Conservation (phyloP, 2,888 invertebrate species). For the Aproaerema taeniolella region DNA sequence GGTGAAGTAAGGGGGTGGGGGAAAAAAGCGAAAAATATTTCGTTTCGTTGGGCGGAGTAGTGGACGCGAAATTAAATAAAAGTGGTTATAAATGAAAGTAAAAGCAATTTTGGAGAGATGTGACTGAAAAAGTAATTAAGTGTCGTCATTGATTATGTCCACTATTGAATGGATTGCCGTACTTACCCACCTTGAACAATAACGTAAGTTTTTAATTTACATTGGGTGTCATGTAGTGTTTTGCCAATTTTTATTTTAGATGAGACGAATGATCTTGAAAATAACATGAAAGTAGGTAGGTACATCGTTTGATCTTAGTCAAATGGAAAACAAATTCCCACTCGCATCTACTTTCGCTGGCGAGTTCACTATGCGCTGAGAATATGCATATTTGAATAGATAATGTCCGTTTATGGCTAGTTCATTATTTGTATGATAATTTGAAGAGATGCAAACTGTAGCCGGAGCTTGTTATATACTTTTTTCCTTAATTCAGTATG, state of each 20-base stretch:
- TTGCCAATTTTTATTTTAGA: too few relatives aligned
- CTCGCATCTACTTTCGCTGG: conserved; percentile 10
- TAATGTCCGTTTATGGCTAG: conserved; percentile 27
- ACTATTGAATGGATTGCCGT: too few relatives aligned
- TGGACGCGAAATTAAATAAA: neutral
- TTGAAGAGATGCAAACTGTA: neutral
- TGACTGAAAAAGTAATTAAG: conserved; percentile 2
- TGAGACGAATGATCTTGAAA: too few relatives aligned
- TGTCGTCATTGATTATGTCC: too few relatives aligned
- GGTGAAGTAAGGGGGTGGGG: neutral
- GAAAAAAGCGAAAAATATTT: conserved; percentile 9
- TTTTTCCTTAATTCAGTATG: too few relatives aligned
- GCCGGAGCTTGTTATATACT: too few relatives aligned
- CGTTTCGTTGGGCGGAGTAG: neutral
- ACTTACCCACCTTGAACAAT: too few relatives aligned
- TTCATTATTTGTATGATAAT: conserved; percentile 20
- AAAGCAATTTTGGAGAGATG: conserved; percentile 3
- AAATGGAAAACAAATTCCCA: too few relatives aligned
- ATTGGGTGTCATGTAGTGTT: too few relatives aligned
- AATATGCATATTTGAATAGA: conserved; percentile 26
- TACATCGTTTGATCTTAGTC: too few relatives aligned
- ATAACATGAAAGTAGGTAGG: too few relatives aligned
- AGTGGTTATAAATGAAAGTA: conserved; percentile 9
- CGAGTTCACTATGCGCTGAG: conserved; percentile 1
- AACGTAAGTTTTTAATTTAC: too few relatives aligned